Conservation (phyloP, 1,140 invertebrate species). For the Ptiloglossa arizonensis region DNA sequence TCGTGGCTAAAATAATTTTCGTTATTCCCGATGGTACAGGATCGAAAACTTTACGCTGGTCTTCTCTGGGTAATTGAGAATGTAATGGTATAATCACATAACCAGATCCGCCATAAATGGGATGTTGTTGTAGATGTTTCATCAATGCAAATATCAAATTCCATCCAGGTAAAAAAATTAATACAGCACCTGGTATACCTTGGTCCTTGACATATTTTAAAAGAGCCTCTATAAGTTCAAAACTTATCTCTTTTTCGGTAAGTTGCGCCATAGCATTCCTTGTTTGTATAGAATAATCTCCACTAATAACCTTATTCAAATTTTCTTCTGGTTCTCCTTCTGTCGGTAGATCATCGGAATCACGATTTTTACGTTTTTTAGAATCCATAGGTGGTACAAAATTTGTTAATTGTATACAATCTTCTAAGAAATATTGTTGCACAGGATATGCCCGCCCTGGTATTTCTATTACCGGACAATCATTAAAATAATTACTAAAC, state of each 20-base stretch:
- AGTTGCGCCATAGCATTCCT: slow-evolving; percentile 88
- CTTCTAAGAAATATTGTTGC: slow-evolving; percentile 94
- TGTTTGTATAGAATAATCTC: slow-evolving; percentile 83
- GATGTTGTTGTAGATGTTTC: slow-evolving; percentile 90
- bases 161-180: slow-evolving; percentile 97
- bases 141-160: slow-evolving; percentile 96
- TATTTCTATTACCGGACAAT: slow-evolving; percentile 92
- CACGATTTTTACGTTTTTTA: slow-evolving; percentile 86
- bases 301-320: slow-evolving; percentile 85
- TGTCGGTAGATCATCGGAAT: slow-evolving; percentile 86
- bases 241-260: slow-evolving; percentile 94
- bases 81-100: slow-evolving; percentile 93
- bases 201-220: slow-evolving; percentile 89
- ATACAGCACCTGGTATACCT: slow-evolving; percentile 90
- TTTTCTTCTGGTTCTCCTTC: slow-evolving; percentile 89
- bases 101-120: slow-evolving; percentile 86
- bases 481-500: slow-evolving; percentile 95
- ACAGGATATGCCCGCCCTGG: slow-evolving; percentile 91
- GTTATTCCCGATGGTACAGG: slow-evolving; percentile 87
- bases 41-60: slow-evolving; percentile 94
- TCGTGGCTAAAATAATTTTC: slow-evolving; percentile 94
- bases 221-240: slow-evolving; percentile 94
- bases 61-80: slow-evolving; percentile 94
- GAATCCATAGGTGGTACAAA: slow-evolving; percentile 89
- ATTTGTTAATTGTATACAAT: slow-evolving; percentile 90